phyloP scores from a whole-genome alignment of 2,888 invertebrate species.

The Tupiocoris notatus region DNA sequence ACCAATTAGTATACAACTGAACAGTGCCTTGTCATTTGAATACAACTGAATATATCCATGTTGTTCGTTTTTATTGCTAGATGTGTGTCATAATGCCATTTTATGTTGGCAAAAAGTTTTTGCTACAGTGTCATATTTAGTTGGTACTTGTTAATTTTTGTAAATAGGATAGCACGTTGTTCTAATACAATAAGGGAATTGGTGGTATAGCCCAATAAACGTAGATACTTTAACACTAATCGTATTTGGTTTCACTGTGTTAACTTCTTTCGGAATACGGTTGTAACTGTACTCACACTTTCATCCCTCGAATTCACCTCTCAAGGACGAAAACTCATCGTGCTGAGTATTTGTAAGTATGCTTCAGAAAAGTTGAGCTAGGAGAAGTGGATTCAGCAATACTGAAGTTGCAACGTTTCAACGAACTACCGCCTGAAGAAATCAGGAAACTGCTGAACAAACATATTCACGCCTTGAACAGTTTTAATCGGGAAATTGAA shows the following conservation, averaged over 20 bases:
- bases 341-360: background rate
- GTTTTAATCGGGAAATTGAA: no score
- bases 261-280: background rate
- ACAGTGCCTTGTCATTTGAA: no score
- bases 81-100: background rate
- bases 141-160: background rate
- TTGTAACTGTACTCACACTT: background rate
- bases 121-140: background rate
- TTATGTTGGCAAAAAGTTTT: background rate
- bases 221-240: no score
- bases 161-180: background rate
- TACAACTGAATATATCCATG: no score
- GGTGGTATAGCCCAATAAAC: background rate
- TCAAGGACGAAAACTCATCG: background rate
- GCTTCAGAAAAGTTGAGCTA: no score
- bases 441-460: no score
- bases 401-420: no score
- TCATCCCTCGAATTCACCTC: background rate
- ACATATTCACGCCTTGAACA: no score
- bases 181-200: no score
- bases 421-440: no score
- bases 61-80: background rate
- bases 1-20: no score
- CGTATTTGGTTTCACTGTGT: conserved; percentile 16
- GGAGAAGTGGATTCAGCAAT: no score